phyloP scores from a whole-genome alignment of 2,113 vertebrate species.

The Oncorhynchus tshawytscha region DNA sequence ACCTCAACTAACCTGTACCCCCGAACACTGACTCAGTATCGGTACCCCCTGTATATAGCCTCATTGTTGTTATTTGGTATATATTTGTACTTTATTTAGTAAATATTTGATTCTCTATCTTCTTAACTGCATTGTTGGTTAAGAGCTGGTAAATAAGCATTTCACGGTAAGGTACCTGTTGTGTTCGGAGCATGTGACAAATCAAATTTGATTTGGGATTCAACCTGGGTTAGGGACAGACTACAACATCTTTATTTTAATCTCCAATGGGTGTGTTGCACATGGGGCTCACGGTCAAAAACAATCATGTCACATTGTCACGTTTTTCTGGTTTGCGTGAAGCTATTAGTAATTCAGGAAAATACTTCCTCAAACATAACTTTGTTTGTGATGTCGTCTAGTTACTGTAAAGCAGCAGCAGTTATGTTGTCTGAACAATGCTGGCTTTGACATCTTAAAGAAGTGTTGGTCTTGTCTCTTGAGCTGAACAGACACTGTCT shows the following conservation, averaged over 20 bases:
- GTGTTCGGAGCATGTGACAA: too few species aligned
- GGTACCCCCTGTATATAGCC: too few species aligned
- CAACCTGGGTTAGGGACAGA: constrained; percentile 22
- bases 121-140: too few species aligned
- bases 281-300: constrained; percentile 39
- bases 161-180: too few species aligned
- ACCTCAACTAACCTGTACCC: too few species aligned
- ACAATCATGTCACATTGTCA: background rate
- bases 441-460: constrained; percentile 34
- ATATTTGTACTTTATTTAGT: too few species aligned
- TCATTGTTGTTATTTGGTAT: too few species aligned
- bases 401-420: background rate
- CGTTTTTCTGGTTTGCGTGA: background rate
- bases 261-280: constrained; percentile 33
- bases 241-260: constrained; percentile 51
- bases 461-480: constrained; percentile 53
- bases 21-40: too few species aligned
- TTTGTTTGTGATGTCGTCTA: background rate
- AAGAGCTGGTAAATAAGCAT: too few species aligned
- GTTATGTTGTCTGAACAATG: constrained; percentile 28
- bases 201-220: too few species aligned
- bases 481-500: constrained; percentile 68
- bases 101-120: too few species aligned
- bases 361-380: background rate
- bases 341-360: background rate